phyloP scores from a whole-genome alignment of 2,797 vertebrate genomes.

The Spheniscus humboldti region DNA sequence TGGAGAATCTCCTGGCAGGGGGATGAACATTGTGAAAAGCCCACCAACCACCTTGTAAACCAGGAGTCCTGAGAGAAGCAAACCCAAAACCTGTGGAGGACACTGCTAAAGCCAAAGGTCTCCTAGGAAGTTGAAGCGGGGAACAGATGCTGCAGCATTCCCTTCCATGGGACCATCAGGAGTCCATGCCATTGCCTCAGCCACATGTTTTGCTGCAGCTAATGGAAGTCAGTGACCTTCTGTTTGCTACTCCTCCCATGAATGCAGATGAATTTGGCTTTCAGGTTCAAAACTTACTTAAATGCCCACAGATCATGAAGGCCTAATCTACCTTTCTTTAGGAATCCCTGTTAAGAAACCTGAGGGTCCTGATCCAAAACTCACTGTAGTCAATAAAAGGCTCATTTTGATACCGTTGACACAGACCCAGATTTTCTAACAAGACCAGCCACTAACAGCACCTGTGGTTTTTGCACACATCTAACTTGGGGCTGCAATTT shows the following conservation, averaged over 20 bases:
- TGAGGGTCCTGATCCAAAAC: not conserved
- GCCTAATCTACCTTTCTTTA: not conserved
- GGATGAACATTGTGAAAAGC: not conserved
- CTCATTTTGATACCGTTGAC: not conserved
- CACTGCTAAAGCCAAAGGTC: not conserved
- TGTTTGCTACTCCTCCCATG: not conserved
- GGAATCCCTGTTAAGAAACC: not conserved
- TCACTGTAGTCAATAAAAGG: not conserved
- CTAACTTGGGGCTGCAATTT: not conserved
- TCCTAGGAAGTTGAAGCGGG: not conserved
- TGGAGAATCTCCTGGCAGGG: not conserved
- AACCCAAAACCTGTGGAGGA: not conserved
- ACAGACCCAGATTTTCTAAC: not conserved
- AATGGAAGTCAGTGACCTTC: not conserved
- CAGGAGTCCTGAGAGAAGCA: not conserved
- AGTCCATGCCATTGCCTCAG: not conserved
- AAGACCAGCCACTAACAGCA: not conserved
- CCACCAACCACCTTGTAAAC: not conserved
- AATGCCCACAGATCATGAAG: not conserved
- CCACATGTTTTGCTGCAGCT: not conserved
- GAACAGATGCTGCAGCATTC: accelerated
- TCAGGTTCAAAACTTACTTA: not conserved
- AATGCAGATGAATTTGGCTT: not conserved
- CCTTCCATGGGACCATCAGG: not conserved
- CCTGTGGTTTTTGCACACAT: not conserved